Evolutionary conservation across 2,797 vertebrate genomes (phyloP).

Genomic region (Mus spretus): DNA sequence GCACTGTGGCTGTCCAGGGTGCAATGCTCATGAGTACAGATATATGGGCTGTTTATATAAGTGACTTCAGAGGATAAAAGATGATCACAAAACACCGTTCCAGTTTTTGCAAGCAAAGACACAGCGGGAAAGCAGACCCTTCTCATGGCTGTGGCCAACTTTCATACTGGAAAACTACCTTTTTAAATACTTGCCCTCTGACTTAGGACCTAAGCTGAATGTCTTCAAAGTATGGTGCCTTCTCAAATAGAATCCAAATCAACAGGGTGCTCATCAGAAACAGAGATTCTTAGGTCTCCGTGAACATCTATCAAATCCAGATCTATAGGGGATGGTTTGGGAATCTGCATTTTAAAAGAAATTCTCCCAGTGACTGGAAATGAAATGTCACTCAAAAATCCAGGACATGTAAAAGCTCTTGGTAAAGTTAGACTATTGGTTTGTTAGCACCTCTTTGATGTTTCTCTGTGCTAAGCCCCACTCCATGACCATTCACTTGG

Average conservation of each 20-base stretch:
- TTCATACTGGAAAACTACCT: background rate
- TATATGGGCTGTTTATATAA: constrained; percentile 60
- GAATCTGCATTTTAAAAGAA: constrained; percentile 10
- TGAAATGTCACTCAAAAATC: constrained; percentile 22
- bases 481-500: background rate
- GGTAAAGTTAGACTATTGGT: background rate
- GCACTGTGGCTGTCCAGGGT: no score
- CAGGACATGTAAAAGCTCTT: background rate
- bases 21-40: constrained; percentile 1
- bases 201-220: background rate
- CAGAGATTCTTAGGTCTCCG: constrained; percentile 15
- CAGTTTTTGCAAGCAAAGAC: constrained; percentile 64
- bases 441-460: constrained; percentile 35
- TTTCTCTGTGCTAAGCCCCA: background rate
- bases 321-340: background rate
- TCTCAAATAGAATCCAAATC: constrained; percentile 41
- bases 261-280: constrained; percentile 31
- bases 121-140: constrained; percentile 22
- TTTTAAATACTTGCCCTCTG: constrained; percentile 47
- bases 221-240: background rate
- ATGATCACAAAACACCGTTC: constrained; percentile 58
- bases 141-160: constrained; percentile 24
- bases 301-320: constrained; percentile 9
- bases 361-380: background rate
- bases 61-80: constrained; percentile 56